Evolutionary conservation across 2,888 invertebrate species (phyloP).

Genomic region (Oscheius sp.): DNA sequence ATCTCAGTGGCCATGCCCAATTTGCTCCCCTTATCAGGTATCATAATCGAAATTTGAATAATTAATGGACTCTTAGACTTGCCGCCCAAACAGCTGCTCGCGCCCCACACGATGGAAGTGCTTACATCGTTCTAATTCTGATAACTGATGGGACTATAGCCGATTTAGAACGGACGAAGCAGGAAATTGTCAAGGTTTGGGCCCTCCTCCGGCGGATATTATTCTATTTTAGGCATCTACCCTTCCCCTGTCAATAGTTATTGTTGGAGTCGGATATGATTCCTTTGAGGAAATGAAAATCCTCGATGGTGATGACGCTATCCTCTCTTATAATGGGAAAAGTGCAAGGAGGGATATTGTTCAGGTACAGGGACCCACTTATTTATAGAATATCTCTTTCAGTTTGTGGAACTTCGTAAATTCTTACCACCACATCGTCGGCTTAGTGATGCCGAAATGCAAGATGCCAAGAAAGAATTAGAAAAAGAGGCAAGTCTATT

Average conservation of each 20-base stretch:
- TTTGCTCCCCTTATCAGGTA: conserved; percentile 79
- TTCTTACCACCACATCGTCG: conserved; percentile 62
- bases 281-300: conserved; percentile 80
- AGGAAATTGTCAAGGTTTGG: conserved; percentile 73
- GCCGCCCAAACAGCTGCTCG: conserved; percentile 60
- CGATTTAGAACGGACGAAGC: conserved; percentile 78
- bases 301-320: conserved; percentile 77
- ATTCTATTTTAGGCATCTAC: conserved; percentile 75
- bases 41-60: conserved; percentile 47
- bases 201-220: neutral
- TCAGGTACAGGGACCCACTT: conserved; percentile 73
- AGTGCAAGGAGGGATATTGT: conserved; percentile 79
- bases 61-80: conserved; percentile 36
- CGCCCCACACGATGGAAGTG: conserved; percentile 57
- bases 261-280: conserved; percentile 79
- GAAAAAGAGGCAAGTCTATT: conserved; percentile 76
- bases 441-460: conserved; percentile 55
- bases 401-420: conserved; percentile 74
- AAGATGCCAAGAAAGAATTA: conserved; percentile 70
- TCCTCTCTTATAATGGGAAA: conserved; percentile 74
- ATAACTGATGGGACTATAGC: conserved; percentile 80
- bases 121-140: conserved; percentile 79
- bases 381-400: conserved; percentile 4
- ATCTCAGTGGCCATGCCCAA: conserved; percentile 78
- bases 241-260: conserved; percentile 79